phyloP scores from a whole-genome alignment of 2,113 vertebrate species.

The Rhinoderma darwinii region DNA sequence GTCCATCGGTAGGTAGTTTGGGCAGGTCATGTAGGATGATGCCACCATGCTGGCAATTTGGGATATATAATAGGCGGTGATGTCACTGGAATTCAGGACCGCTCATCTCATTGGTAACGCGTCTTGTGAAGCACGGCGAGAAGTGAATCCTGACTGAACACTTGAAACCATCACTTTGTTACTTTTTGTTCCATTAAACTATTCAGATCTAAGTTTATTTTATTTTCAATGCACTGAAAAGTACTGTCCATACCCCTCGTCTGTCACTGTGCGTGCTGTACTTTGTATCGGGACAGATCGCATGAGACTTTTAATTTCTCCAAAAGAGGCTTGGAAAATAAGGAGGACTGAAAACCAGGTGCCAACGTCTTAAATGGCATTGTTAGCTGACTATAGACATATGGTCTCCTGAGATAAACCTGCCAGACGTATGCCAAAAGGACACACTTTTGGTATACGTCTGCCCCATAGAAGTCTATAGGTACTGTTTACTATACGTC shows the following conservation, averaged over 20 bases:
- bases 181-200: constrained; percentile 5
- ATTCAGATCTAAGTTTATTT: background rate
- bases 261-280: background rate
- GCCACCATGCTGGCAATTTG: background rate
- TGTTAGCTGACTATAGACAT: background rate
- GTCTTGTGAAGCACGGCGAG: background rate
- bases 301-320: background rate
- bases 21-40: background rate
- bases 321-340: background rate
- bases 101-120: background rate
- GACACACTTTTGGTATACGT: background rate
- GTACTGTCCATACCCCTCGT: background rate
- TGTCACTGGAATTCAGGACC: background rate
- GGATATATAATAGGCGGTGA: background rate
- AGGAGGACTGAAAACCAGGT: background rate
- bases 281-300: background rate
- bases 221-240: background rate
- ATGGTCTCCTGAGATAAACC: background rate
- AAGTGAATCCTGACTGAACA: constrained; percentile 1
- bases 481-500: background rate
- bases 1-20: background rate
- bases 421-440: background rate
- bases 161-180: background rate
- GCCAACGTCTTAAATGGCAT: background rate
- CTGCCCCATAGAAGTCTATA: no score